Evolutionary conservation across 2,797 vertebrate species (phyloP).

Genomic region (Lindbergichthys nudifrons): DNA sequence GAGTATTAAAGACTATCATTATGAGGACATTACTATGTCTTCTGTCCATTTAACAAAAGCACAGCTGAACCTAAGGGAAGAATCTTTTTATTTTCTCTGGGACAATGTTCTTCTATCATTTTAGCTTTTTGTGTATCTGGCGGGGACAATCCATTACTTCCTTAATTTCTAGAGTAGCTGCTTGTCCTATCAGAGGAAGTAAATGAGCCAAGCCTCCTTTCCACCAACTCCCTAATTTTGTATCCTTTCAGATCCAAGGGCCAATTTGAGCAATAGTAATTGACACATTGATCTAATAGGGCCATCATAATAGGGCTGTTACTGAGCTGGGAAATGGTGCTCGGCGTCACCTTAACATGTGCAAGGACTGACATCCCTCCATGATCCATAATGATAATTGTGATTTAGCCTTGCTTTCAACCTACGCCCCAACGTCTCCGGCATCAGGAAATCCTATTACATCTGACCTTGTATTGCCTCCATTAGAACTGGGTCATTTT

Average conservation of each 20-base stretch:
- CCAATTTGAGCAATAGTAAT: slow-evolving; percentile 82
- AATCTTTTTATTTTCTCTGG: neutral
- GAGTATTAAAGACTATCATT: neutral
- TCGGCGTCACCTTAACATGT: slow-evolving; percentile 87
- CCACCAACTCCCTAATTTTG: slow-evolving; percentile 58
- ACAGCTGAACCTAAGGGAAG: neutral
- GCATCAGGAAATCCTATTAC: slow-evolving; percentile 87
- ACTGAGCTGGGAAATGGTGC: slow-evolving; percentile 82
- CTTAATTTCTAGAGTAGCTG: slow-evolving; percentile 48
- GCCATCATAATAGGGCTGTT: slow-evolving; percentile 80
- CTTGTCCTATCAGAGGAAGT: slow-evolving; percentile 68
- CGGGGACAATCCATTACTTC: slow-evolving; percentile 37
- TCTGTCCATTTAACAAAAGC: neutral
- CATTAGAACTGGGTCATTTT: slow-evolving; percentile 88
- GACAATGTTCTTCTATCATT: neutral
- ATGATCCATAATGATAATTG: slow-evolving; percentile 89
- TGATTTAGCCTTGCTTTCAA: slow-evolving; percentile 89
- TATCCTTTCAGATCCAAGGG: slow-evolving; percentile 77
- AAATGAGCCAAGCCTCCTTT: slow-evolving; percentile 61
- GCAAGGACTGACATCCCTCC: slow-evolving; percentile 84
- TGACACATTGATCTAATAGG: slow-evolving; percentile 86
- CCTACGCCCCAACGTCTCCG: slow-evolving; percentile 81
- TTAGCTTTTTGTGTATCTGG: slow-evolving; percentile 9
- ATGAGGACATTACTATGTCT: neutral
- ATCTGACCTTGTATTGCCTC: slow-evolving; percentile 82